A percentile compares a stretch with the other conserved stretches of the same genome.
Conservation (phyloP, 2,888 invertebrate genomes). For the Smittia aterrima region DNA sequence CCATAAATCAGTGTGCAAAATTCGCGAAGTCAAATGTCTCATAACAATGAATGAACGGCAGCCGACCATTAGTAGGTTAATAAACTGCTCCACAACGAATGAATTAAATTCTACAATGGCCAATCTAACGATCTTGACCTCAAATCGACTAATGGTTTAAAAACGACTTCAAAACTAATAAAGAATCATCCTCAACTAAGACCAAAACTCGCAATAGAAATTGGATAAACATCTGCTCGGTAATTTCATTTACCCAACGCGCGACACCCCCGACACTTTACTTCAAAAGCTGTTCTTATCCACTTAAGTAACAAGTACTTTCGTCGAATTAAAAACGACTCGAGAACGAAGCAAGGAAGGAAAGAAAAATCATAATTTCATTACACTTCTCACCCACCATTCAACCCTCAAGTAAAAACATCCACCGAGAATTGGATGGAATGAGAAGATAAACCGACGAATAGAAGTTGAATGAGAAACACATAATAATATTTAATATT, state of each 20-base stretch:
- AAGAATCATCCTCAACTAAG: neutral
- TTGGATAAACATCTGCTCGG: constrained; percentile 38
- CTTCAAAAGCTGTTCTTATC: constrained; percentile 34
- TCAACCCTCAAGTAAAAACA: neutral
- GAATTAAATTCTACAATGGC: neutral
- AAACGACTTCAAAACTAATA: neutral
- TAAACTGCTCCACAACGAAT: neutral
- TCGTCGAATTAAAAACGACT: constrained; percentile 31
- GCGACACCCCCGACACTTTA: constrained; percentile 8
- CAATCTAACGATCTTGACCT: neutral
- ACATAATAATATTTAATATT: constrained; percentile 20
- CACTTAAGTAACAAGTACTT: constrained; percentile 38
- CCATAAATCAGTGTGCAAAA: too few species aligned
- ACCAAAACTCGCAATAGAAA: constrained; percentile 14
- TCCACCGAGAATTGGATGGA: neutral
- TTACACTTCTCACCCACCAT: constrained; percentile 9
- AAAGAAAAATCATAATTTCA: constrained; percentile 37
- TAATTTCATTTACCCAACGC: constrained; percentile 32
- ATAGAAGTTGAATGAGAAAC: neutral
- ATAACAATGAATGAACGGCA: neutral
- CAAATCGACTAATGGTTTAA: neutral
- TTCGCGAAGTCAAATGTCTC: neutral
- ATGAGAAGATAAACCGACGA: neutral
- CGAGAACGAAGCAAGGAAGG: neutral
- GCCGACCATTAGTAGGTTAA: neutral